These are phyloP conservation scores for Zaprionus inermis DNA, from an alignment of 1,140 invertebrate species.

Conservation along the genomic window DNA sequence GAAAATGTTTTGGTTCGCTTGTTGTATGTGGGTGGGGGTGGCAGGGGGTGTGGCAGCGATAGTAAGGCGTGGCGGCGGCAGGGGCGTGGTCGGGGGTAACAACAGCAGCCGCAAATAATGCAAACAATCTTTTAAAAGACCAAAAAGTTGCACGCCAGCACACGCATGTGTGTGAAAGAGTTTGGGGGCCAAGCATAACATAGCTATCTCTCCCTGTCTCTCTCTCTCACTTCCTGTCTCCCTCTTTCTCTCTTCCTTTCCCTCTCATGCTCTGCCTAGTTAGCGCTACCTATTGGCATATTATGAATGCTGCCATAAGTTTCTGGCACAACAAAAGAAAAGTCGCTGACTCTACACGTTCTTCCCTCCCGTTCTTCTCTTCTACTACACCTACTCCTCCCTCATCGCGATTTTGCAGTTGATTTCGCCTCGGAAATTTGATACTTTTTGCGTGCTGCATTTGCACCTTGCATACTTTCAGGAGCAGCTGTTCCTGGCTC, in stretches of 20 bases:
- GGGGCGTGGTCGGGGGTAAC: slow-evolving; percentile 31
- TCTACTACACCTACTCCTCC: not conserved
- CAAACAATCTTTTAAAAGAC: slow-evolving; percentile 82
- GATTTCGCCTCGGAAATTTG: not conserved
- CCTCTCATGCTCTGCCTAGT: not conserved
- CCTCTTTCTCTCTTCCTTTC: no score
- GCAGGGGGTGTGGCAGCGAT: not conserved
- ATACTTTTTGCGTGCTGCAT: slow-evolving; percentile 32
- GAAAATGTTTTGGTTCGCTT: slow-evolving; percentile 67
- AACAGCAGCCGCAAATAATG: slow-evolving; percentile 75
- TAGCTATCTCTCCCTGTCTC: no score
- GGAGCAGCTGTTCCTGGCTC: not conserved
- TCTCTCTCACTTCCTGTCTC: no score
- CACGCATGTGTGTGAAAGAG: slow-evolving; percentile 33
- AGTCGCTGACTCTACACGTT: not conserved
- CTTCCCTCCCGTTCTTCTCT: not conserved
- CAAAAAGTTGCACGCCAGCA: slow-evolving; percentile 72
- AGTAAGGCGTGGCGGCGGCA: not conserved
- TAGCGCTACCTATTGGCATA: slow-evolving; percentile 56
- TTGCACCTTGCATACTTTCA: slow-evolving; percentile 54
- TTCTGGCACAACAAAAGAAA: slow-evolving; percentile 26
- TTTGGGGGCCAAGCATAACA: not conserved
- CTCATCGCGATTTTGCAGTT: not conserved
- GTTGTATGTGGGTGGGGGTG: not conserved
- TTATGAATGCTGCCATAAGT: slow-evolving; percentile 71